These are phyloP conservation scores for Leptinotarsa haldemani DNA, from an alignment of 2,888 invertebrate species.

Conservation along the genomic window DNA sequence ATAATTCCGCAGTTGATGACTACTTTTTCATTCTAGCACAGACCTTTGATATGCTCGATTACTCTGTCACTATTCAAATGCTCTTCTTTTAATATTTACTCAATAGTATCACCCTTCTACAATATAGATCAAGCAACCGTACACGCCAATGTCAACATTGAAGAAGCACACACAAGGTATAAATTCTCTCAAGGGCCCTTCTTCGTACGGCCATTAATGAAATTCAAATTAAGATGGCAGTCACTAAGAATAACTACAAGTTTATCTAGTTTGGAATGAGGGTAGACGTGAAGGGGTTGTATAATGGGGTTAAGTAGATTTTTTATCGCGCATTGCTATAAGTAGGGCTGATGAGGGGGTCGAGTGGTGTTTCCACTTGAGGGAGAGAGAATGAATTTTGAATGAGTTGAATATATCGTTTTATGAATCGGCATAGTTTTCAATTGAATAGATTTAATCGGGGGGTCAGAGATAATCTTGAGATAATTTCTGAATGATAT, in stretches of 20 bases:
- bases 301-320: slow-evolving; percentile 32
- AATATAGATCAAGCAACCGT: background rate
- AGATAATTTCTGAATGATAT: background rate
- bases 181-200: background rate
- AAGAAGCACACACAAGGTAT: slow-evolving; percentile 22
- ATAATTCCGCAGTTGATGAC: no score
- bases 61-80: no score
- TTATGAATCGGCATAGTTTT: background rate
- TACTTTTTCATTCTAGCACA: no score
- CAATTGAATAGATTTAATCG: background rate
- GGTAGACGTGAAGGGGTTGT: slow-evolving; percentile 35
- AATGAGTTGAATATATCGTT: slow-evolving; percentile 17
- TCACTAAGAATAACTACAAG: slow-evolving; percentile 40
- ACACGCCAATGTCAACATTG: slow-evolving; percentile 12
- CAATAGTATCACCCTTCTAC: background rate
- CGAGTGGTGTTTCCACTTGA: slow-evolving; percentile 33
- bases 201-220: slow-evolving; percentile 44
- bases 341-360: slow-evolving; percentile 32
- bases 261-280: slow-evolving; percentile 42
- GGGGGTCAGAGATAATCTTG: background rate
- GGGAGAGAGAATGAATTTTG: slow-evolving; percentile 8
- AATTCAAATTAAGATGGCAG: slow-evolving; percentile 46
- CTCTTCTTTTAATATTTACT: no score
- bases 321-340: slow-evolving; percentile 36
- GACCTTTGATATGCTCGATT: no score